Evolutionary conservation across 2,797 vertebrate genomes (phyloP), one percentile per base, ranked within the genome.

Genomic region (Ctenopoma kingsleyae): DNA sequence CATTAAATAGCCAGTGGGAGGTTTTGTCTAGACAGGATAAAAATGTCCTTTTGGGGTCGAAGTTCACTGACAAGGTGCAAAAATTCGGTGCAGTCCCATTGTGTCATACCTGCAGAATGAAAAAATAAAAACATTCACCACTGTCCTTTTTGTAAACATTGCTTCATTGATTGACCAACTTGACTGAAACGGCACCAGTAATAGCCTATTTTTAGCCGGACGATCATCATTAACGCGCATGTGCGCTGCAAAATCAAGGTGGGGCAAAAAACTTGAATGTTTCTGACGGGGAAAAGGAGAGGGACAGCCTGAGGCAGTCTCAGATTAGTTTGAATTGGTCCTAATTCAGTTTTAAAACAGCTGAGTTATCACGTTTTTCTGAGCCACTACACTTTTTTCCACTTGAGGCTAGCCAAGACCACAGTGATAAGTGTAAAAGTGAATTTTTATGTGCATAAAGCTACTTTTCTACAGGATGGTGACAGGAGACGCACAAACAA

Each of bases 221-320:
- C 48, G 12, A 36, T 52, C 65, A 15, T 15, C 55, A 17, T 43
- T 6, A 76, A 23, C 53, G 87, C 91, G 91, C 92, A 92, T 91
- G 92, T 57, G 88, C 90, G 36, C 0, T 74, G 63, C 16, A 30
- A 64, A 82, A 87, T 58, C 36, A 87, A 91, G 91, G 91, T 87
- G 90, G 90, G 91, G 89, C 87, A 84, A 87, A 69, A 69, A 66
- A 80, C 64, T 85, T 89, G 60, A 90, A 84, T 3, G 71, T 79
- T 76, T 85, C 47, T 76, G 64, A 71, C 77, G 57, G 89, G 51
- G 76, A 56, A 65, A 51, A 79, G 63, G 57, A 73, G 59, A 53
- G 38, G 49, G 8, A 16, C 62, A 58, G 58, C 7, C 20, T 19
- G 61, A 52, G 64, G 66, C 40, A 9, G 6, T 57, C 44, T 43